Evolutionary conservation across 2,797 vertebrate genomes (phyloP), one percentile per base, ranked within the genome.

Genomic region (Iguana delicatissima): DNA sequence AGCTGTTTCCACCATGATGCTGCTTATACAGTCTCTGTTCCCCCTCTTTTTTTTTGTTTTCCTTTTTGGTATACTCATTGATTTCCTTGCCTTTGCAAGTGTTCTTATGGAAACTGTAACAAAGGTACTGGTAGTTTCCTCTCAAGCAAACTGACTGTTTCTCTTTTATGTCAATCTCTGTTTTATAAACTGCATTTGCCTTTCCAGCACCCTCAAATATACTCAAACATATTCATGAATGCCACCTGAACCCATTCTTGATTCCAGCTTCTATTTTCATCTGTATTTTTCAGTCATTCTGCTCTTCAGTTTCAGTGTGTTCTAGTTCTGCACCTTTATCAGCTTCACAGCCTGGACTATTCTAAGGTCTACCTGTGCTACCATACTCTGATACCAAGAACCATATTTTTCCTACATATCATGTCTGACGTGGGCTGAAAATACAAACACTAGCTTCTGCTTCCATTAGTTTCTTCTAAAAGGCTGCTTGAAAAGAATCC

Each of bases 131-230:
- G 69, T 8, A 76, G 35, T 24, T 92, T 77, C 72, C 6, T 85
- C 22, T 9, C 90, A 88, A 82, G 67, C 29, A 87, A 72, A 88
- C 13, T 67, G 91, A n/a, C 84, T 85, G 80, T n/a, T 82, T 38
- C 38, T 46, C 38, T 46, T 38, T 42, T 77, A 14, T 14, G 24
- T 74, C 84, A 86, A 74, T 55, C 50, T 57, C 26, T 24, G 76
- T 74, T 74, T 74, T 62, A 59, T 62, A 82, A 62, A 62, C 57
- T 62, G n/a, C 3, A 24, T 82, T 46, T 26, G 22, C 18, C 4
- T 82, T 57, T 62, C 18, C n/a, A 62, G 24, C 20, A 26, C n/a
- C 80, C 80, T 38, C 8, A 62, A 82, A 82, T 20, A 62, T 57
- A 82, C 80, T 38, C 18, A 62, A 82, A 82, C 20, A 62, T 57